These are phyloP conservation scores for Pogonocherus hispidulus DNA, from an alignment of 2,888 invertebrate species.

Conservation along the genomic window DNA sequence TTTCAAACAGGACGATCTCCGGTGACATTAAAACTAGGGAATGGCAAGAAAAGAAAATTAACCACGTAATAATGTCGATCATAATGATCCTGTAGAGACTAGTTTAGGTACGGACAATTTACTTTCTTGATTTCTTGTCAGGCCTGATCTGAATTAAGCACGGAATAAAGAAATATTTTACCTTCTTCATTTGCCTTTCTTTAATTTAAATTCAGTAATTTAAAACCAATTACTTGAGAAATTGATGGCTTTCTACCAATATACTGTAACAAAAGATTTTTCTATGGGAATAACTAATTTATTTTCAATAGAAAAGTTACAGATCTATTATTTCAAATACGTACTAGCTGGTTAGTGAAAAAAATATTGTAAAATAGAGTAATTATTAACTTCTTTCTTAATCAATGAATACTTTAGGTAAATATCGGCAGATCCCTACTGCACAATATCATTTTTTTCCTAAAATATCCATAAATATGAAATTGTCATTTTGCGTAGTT, in stretches of 20 bases:
- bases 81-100: slow-evolving; percentile 55
- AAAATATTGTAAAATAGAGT: too few relatives aligned
- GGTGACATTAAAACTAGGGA: slow-evolving; percentile 45
- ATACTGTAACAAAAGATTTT: neutral
- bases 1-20: slow-evolving; percentile 44
- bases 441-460: too few relatives aligned
- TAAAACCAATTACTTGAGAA: slow-evolving; percentile 34
- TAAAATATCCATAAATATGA: too few relatives aligned
- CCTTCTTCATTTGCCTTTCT: slow-evolving; percentile 19
- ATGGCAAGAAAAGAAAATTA: slow-evolving; percentile 54
- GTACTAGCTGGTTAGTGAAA: too few relatives aligned
- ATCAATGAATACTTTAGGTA: too few relatives aligned
- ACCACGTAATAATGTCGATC: slow-evolving; percentile 58
- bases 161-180: slow-evolving; percentile 23
- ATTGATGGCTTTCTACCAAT: slow-evolving; percentile 27
- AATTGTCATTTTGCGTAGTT: too few relatives aligned
- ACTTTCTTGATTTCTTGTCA: slow-evolving; percentile 48
- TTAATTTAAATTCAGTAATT: slow-evolving; percentile 37
- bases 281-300: too few relatives aligned
- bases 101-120: slow-evolving; percentile 53
- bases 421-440: too few relatives aligned
- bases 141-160: slow-evolving; percentile 50
- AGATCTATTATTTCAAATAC: too few relatives aligned
- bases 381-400: too few relatives aligned
- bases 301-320: too few relatives aligned